Evolutionary conservation across 37 sponge, comb jelly and placozoan species (phyloP), one percentile per base, ranked within the genome.

Genomic region (Beroe forskalii): DNA sequence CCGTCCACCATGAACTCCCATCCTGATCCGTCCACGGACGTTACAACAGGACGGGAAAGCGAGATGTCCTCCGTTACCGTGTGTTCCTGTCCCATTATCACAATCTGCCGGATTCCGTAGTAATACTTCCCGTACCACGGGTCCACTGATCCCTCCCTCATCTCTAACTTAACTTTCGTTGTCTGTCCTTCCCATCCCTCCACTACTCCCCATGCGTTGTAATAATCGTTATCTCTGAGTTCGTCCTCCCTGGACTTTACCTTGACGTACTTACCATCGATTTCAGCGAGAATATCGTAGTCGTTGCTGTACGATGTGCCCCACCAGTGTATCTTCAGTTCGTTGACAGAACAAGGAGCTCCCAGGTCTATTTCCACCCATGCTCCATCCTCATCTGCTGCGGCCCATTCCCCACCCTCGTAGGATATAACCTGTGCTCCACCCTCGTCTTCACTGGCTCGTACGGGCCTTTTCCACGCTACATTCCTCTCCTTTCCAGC

Each of bases 361-460:
- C 72, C 72, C 38, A 69, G 39, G 38, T 69, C 72, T 35, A 69
- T 69, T 35, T 69, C 72, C 35, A 69, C 72, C 72, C 72, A 69
- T 14, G 72, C 72, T 14, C 9, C 4, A 14, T 27, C 32, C 1
- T 32, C 8, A 33, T 69, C 38, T 48, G 6, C 55, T 69, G 72
- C 35, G 1, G 33, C 27, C 72, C 72, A 69, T 17, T 69, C 72
- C 1, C 38, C 39, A 32, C 38, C 35, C 19, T 69, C 72, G 33
- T 69, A 14, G 4, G 39, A 2, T 32, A 69, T 32, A 28, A 33
- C 19, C 27, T 69, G 20, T 3, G 72, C 72, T 8, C 27, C 33
- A 0, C 32, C 38, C 38, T 30, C 33, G 17, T 69, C 12, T 17
- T 35, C 72, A 69, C 72, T 69, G 1, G 72, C 72, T 33, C 19